Conservation (phyloP, 2,797 vertebrate species). For the Amblyopsis hoosieri region DNA sequence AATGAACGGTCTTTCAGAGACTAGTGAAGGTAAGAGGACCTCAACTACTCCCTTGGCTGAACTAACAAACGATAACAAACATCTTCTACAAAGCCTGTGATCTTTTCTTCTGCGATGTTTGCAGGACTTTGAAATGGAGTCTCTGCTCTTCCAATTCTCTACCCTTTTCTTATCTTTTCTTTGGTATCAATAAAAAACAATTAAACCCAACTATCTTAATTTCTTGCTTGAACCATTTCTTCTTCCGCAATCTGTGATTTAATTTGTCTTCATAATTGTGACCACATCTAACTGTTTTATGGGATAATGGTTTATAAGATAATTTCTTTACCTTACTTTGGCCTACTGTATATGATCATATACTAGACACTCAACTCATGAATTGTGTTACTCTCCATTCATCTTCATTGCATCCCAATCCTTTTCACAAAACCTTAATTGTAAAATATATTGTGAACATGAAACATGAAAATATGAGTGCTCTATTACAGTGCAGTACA, state of each 20-base stretch:
- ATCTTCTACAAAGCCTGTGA: constrained; percentile 4
- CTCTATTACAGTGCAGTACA: too few relatives aligned
- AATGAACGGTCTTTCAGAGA: constrained; percentile 33
- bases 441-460: too few relatives aligned
- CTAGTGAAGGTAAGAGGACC: constrained; percentile 60
- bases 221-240: constrained; percentile 35
- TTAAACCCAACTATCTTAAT: constrained; percentile 23
- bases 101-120: constrained; percentile 17
- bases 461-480: too few relatives aligned
- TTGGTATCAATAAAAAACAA: constrained; percentile 38
- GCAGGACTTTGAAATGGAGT: constrained; percentile 14
- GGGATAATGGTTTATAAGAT: too few relatives aligned
- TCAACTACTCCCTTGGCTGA: constrained; percentile 1
- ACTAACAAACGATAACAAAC: background rate
- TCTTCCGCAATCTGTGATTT: constrained; percentile 11
- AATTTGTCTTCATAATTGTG: constrained; percentile 4
- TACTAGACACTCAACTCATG: too few relatives aligned
- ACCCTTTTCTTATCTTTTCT: constrained; percentile 19
- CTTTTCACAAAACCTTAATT: too few relatives aligned
- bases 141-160: constrained; percentile 13
- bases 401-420: too few relatives aligned
- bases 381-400: too few relatives aligned
- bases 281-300: constrained; percentile 6
- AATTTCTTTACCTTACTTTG: too few relatives aligned
- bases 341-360: too few relatives aligned